A percentile compares a stretch with the other conserved stretches of the same genome.
These are phyloP conservation scores for Pheosia gnoma DNA, from an alignment of 2,888 invertebrate species.

Conservation along the genomic window DNA sequence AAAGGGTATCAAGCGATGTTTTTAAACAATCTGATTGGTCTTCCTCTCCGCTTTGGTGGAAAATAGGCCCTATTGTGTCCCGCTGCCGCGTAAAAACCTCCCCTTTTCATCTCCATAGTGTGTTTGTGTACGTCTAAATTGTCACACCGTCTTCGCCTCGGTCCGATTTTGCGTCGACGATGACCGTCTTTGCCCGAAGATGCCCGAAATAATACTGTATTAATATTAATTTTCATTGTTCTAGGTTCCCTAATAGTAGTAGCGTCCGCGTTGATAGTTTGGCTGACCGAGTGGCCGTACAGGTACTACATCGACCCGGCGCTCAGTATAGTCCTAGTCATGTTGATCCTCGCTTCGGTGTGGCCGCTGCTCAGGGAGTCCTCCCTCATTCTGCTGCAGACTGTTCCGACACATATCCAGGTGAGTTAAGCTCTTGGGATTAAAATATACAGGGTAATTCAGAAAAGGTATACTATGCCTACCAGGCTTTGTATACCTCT, in stretches of 20 bases:
- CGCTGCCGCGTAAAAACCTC: no score
- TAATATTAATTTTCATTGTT: conserved; percentile 66
- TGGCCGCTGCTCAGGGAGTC: conserved; percentile 97
- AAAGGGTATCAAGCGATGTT: no score
- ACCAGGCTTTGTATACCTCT: no score
- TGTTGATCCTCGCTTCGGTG: conserved; percentile 93
- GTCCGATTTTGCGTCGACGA: no score
- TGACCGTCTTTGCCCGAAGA: no score
- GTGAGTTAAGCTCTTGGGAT: conserved; percentile 52
- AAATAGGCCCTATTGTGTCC: no score
- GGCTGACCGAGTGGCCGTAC: conserved; percentile 92
- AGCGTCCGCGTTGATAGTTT: conserved; percentile 91
- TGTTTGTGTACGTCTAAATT: no score
- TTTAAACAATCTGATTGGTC: no score
- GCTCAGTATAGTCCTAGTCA: conserved; percentile 94
- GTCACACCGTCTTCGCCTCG: no score
- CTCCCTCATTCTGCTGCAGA: conserved; percentile 96
- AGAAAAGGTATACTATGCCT: no score
- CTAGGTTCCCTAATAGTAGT: conserved; percentile 94
- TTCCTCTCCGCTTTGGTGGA: no score
- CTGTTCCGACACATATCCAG: conserved; percentile 99
- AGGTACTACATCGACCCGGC: conserved; percentile 97
- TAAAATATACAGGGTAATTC: background rate
- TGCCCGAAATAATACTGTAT: background rate
- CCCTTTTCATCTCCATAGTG: no score